Percentiles rank a stretch among this genome's conserved stretches.
phyloP scores from a whole-genome alignment of 2,113 vertebrate species.

The Oplegnathus fasciatus region DNA sequence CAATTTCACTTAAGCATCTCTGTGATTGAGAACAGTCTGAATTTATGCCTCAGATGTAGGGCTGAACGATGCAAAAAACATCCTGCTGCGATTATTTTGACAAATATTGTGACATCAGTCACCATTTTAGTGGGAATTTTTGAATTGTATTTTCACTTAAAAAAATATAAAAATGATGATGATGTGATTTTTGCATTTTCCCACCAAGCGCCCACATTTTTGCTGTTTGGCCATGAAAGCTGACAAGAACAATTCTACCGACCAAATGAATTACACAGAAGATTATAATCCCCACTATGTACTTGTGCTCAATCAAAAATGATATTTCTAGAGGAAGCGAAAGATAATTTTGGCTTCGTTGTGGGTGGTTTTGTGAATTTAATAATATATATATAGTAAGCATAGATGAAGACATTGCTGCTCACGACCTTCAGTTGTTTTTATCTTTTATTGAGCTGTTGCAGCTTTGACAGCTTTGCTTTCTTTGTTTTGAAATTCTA shows the following conservation, averaged over 20 bases:
- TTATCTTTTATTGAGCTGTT: not conserved
- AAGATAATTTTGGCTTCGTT: not conserved
- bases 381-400: conserved; percentile 7
- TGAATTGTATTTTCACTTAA: too few relatives aligned
- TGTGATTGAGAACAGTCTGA: not conserved
- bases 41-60: not conserved
- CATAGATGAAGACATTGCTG: not conserved
- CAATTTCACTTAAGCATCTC: not conserved
- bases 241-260: not conserved
- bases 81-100: too few relatives aligned
- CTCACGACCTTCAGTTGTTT: conserved; percentile 21
- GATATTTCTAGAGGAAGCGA: not conserved
- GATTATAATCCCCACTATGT: not conserved
- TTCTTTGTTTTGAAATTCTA: conserved; percentile 22
- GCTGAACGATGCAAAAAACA: too few relatives aligned
- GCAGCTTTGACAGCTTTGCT: conserved; percentile 36
- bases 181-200: too few relatives aligned
- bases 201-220: not conserved
- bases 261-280: not conserved
- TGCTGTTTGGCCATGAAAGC: not conserved
- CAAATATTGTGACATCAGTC: too few relatives aligned
- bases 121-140: too few relatives aligned
- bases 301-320: not conserved
- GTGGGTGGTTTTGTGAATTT: conserved; percentile 21
- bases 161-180: too few relatives aligned